Base-by-base conservation (phyloP, 2,113 vertebrate species). In the Cryptotis parvus region DNA sequence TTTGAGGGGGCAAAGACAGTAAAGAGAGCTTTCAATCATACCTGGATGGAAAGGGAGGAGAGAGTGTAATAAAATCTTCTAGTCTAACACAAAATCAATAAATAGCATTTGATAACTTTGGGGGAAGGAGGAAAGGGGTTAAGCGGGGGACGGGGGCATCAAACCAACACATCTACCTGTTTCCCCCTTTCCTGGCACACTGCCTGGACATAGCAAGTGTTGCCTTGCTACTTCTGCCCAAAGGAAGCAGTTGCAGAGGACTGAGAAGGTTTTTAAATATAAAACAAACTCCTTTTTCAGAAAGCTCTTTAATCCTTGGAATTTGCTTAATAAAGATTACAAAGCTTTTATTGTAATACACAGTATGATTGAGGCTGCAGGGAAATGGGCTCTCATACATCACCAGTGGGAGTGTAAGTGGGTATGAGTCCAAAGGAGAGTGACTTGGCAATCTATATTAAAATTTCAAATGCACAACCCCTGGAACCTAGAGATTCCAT, bases 251-350 rank as follows among this genome's bases (percentile, higher is more conserved):
- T 87, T 92, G 92, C 68, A 92, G 81, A 93, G 95, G 81, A 92
- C 9, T 78, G 82, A 92, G 94, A 93, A 89, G 69, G 74, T 75
- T 91, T 95, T 91, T 82, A 82, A 26, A 84, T 87, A 92, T 91
- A 94, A 87, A 93, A 89, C 68, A 94, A 93, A 94, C 89, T 87
- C 78, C 85, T 92, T 89, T 84, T 22, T 93, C 90, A 74, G 55
- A 92, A 92, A 87, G 90, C 66, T 89, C 77, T 91, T 84, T 91
- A 70, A 93, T 92, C 84, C 87, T 95, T 58, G 77, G 93, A 89
- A 94, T 92, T 77, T 93, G 70, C 93, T 89, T 87, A 94, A 92
- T 78, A 82, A 87, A 90, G 77, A 92, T 96, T 92, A 92, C 94
- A 92, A 81, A 16, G 66, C 65, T 94, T 91, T 68, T 77, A 79